These are phyloP conservation scores for Sparus aurata DNA, from an alignment of 2,797 vertebrate genomes.

Conservation along the genomic window DNA sequence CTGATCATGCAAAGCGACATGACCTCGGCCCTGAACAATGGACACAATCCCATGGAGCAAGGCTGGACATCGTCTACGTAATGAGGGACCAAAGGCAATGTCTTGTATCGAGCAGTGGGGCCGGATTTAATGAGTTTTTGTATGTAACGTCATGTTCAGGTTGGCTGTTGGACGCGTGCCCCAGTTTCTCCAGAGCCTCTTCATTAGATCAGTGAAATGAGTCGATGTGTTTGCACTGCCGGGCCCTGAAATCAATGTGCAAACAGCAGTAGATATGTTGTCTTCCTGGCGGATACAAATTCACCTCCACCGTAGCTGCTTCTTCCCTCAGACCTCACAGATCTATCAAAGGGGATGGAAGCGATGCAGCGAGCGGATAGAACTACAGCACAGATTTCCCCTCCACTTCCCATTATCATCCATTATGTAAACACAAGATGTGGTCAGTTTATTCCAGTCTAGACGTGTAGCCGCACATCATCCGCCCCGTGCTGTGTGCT, in stretches of 20 bases:
- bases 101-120: slow-evolving; percentile 29
- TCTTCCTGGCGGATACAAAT: slow-evolving; percentile 15
- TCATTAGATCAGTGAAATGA: slow-evolving; percentile 40
- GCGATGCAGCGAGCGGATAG: slow-evolving; percentile 12
- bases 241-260: slow-evolving; percentile 28
- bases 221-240: slow-evolving; percentile 39
- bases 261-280: slow-evolving; percentile 10
- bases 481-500: slow-evolving; percentile 57
- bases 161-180: slow-evolving; percentile 25
- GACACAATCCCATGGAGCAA: slow-evolving; percentile 50
- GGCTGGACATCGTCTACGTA: slow-evolving; percentile 35
- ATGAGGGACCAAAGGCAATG: slow-evolving; percentile 45
- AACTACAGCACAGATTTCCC: slow-evolving; percentile 28
- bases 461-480: slow-evolving; percentile 69
- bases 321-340: neutral
- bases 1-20: slow-evolving; percentile 21
- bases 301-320: slow-evolving; percentile 9
- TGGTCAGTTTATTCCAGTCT: slow-evolving; percentile 68
- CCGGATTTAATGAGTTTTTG: slow-evolving; percentile 47
- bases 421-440: slow-evolving; percentile 57
- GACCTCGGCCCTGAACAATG: slow-evolving; percentile 4
- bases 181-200: slow-evolving; percentile 22
- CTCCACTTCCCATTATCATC: slow-evolving; percentile 45
- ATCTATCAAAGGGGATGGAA: slow-evolving; percentile 31
- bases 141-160: slow-evolving; percentile 36